Base-by-base conservation (phyloP, 2,113 vertebrate species). In the Acrocephalus arundinaceus region DNA sequence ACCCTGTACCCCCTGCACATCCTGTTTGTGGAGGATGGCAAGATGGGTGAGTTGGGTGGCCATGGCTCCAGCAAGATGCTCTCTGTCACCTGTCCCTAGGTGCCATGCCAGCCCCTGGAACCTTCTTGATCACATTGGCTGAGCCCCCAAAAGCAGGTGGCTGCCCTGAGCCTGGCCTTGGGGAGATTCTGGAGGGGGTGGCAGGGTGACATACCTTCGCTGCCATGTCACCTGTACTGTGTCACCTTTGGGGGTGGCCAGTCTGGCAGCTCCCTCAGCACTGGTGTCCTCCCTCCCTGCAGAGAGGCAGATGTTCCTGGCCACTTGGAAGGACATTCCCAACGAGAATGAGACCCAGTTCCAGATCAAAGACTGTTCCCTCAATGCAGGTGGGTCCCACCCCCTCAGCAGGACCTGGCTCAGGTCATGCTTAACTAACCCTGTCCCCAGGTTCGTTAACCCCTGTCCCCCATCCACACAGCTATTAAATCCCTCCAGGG, bases 251-350 rank as follows among this genome's bases (percentile, higher is more conserved):
- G 39, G 57, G 17, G 13, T 37, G 54, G 31, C 30, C 1, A 0
- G 2, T 17, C 2, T 7, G 9, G 24, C 16, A 17, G 37, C 31
- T 23, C 66, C 90, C 19, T 55, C 76, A 30, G 16, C 1, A 3
- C 10, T 9, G 43, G 2, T 72, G 62, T 67, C 4, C 0, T 89
- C 83, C 13, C 45, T 70, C 10, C 27, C 77, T 93, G 52, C 97
- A 99, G 99, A 99, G 88, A 97, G 99, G 45, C 99, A 99, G 97
- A 98, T 99, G 96, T 99, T 99, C 97, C 98, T 99, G 94, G 98
- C 99, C 89, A 99, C 99, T 1, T 99, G 99, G 99, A 99, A 99
- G 96, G 99, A 99, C 98, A 99, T 99, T 97, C 98, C 99, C 77
- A 99, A 98, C 13, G 99, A 99, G 82, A 99, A 99, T 1, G 99